Evolutionary conservation across 2,888 invertebrate species (phyloP), one percentile per base, ranked within the genome.

Genomic region (Eretmocerus hayati): DNA sequence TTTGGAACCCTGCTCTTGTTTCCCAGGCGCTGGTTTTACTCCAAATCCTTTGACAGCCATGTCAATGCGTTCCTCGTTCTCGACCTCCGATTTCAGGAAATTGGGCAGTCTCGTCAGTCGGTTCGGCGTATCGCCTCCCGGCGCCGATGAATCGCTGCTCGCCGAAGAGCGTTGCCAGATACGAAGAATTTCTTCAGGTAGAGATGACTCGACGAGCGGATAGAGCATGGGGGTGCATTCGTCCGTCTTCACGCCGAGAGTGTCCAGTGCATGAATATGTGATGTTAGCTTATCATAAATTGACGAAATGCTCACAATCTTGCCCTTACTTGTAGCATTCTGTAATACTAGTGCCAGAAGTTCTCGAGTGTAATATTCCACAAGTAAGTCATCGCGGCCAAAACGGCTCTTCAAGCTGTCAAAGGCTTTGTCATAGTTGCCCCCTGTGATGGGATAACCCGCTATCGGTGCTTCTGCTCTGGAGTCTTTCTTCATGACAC

Each of bases 361-460:
- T 40, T 64, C 61, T 21, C 62, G 26, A 11, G 60, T 54, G 46
- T 60, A 60, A 15, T 59, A 55, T 47, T 62, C 62, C 11, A 60
- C 52, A 23, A 58, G 55, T 6, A 63, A 37, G 15, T 63, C 62
- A 5, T 59, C 58, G 32, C 56, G 46, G 5, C 59, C 58, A 41
- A 63, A 62, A 18, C 62, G 43, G 33, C 50, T 52, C 47, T 53
- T 55, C 31, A 60, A 41, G 46, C 48, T 50, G 1, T 46, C 41
- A 16, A 63, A 48, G 2, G 46, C 60, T 32, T 58, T 57, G 1
- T 39, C 13, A 38, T 62, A 62, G 30, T 62, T 61, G 32, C 58
- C 58, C 1, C 36, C 45, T 2, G 60, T 55, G 2, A 55, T 47
- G 16, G 57, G 58, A 33, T 42, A 58, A 42, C 57, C n/a, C n/a